Base-by-base conservation (phyloP, 1,140 invertebrate species). In the Maconellicoccus hirsutus region DNA sequence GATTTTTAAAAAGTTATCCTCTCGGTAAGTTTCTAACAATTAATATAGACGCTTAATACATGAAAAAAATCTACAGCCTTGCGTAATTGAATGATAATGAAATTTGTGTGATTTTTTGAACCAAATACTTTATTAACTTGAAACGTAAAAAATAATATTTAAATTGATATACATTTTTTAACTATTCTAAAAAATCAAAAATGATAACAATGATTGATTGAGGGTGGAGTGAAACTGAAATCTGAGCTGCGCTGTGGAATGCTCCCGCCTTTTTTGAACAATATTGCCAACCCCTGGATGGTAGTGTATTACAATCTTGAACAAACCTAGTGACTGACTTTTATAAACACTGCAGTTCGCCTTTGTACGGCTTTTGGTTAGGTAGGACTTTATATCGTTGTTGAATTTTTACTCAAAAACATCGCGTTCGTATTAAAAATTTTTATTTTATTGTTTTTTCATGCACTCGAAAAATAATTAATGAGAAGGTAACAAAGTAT, bases 211-310 rank as follows among this genome's bases (percentile, higher is more conserved):
- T 52, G 42, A 52, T 52, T 52, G 42, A 52, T 52, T 52, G 42
- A 52, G 42, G 42, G 42, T 52, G 42, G 42, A 52, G 42, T 16
- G 42, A 16, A 52, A 52, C 42, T 3, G 16, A 52, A 52, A 52
- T 52, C 42, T 52, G 42, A 52, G 16, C 10, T 52, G 42, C 42
- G 42, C 42, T 19, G 42, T 52, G 42, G n/a, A 52, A 19, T 16
- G n/a, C n/a, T 52, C 42, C 42, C 42, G 42, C 42, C 42, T 52
- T 52, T 52, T 52, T 52, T 16, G 12, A 16, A 52, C 42, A 52
- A 52, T 52, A 52, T 52, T 52, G 42, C 42, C 42, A 52, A 52
- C 42, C 42, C 42, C 42, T 52, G 42, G 42, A 52, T 52, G 42
- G 3, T 52, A 16, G 42, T 52, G n/a, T 52, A 52, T 52, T 52